Conservation (phyloP, 2,888 invertebrate species). For the Drosophila aldrichi region DNA sequence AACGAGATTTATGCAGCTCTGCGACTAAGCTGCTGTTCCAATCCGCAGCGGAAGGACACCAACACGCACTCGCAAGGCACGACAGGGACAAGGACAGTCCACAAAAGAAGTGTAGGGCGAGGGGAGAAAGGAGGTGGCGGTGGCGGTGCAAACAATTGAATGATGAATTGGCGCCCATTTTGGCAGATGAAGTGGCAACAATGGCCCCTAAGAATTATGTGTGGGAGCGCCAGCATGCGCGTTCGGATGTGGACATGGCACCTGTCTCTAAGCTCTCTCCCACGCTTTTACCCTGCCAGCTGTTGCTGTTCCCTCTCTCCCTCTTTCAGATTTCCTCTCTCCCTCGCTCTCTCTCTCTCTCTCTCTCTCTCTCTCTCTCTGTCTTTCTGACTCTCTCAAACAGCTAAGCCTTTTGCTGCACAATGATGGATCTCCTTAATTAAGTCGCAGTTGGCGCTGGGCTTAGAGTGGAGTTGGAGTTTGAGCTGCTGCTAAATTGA, state of each 20-base stretch:
- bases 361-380: not conserved
- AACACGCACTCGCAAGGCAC: constrained; percentile 24
- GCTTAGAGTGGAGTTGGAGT: constrained; percentile 1
- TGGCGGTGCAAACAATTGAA: constrained; percentile 46
- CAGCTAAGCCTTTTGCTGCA: constrained; percentile 21
- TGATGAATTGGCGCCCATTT: constrained; percentile 64
- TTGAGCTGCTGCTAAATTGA: constrained; percentile 25
- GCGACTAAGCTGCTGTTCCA: constrained; percentile 24
- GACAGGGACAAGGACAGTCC: constrained; percentile 15
- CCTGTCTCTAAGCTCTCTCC: constrained; percentile 20
- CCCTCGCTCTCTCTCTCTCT: no score
- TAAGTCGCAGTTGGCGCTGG: constrained; percentile 53
- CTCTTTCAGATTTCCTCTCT: no score
- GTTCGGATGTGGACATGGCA: constrained; percentile 42
- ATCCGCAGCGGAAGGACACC: constrained; percentile 35
- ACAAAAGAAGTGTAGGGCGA: not conserved
- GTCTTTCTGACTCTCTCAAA: not conserved
- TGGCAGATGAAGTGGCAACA: constrained; percentile 49
- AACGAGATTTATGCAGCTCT: constrained; percentile 39
- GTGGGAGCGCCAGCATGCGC: constrained; percentile 47
- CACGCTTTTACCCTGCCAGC: not conserved
- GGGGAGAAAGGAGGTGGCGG: not conserved
- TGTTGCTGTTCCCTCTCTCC: not conserved
- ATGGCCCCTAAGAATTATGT: constrained; percentile 40
- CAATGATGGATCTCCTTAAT: constrained; percentile 71